Percentiles rank a stretch among this genome's conserved stretches.
Conservation (phyloP, 2,113 vertebrate species). For the Agelaius tricolor region DNA sequence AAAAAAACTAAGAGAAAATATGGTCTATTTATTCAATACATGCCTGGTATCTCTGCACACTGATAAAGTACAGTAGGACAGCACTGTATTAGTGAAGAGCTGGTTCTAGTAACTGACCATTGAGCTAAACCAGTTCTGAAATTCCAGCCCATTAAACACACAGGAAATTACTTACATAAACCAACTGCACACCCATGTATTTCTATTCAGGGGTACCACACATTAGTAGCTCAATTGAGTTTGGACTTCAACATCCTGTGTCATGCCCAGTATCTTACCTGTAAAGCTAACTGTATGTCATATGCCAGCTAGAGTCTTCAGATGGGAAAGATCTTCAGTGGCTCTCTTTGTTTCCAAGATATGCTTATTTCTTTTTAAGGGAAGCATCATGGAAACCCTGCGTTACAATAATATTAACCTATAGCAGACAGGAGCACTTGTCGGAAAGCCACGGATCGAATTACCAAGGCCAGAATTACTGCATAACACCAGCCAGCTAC, state of each 20-base stretch:
- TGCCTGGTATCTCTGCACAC: not conserved
- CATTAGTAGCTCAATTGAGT: not conserved
- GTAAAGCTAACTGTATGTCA: not conserved
- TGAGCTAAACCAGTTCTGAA: not conserved
- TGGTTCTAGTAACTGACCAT: not conserved
- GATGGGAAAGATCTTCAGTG: not conserved
- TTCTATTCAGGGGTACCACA: not conserved
- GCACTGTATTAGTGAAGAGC: not conserved
- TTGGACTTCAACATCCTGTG: not conserved
- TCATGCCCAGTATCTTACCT: not conserved
- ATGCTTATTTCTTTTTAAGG: not conserved
- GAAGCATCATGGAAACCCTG: not conserved
- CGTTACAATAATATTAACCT: not conserved
- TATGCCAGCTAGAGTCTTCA: not conserved
- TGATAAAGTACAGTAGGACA: not conserved
- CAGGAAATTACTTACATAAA: not conserved
- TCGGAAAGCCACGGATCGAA: not conserved
- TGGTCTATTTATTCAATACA: not conserved
- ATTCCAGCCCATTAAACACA: not conserved
- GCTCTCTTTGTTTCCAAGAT: not conserved
- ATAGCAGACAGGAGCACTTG: not conserved
- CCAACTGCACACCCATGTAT: not conserved
- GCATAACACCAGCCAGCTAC: not conserved
- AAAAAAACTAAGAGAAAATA: not conserved
- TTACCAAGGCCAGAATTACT: not conserved